Base-by-base conservation (phyloP, 2,113 vertebrate genomes). In the Grammomys dolichurus region DNA sequence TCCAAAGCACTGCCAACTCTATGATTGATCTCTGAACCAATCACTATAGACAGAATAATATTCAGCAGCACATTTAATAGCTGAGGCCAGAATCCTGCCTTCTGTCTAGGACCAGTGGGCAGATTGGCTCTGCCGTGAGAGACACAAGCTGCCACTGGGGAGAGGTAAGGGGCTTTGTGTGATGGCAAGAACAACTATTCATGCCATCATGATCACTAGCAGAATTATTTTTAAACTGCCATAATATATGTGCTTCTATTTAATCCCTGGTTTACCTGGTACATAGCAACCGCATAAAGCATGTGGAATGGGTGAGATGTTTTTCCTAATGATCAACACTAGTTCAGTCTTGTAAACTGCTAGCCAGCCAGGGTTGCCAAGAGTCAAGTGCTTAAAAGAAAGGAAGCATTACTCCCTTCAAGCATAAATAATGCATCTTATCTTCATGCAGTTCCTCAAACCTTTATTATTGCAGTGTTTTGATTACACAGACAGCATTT, bases 381-480 rank as follows among this genome's bases (percentile, higher is more conserved):
- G 80, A 88, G 10, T 56, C 69, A 87, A 75, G 63, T 56, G 26
- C 67, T 17, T 36, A 40, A 87, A 76, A 78, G 26, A 31, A 93
- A 82, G 88, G 31, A 86, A 67, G 76, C 43, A 54, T 40, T 46
- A 26, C 33, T 90, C 63, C 80, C 65, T 92, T 56, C 48, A 69
- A 76, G 28, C 78, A 93, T 90, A 65, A 91, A 70, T 67, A 93
- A 93, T 88, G 11, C 46, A 87, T 84, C 13, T 11, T 19, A 63
- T 78, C 82, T 69, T 89, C 87, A 94, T 91, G 77, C n/a, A 54
- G n/a, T 22, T 87, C 87, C 92, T 78, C 56, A 58, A 56, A 54
- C 80, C 82, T 96, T 95, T 93, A 48, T 87, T 72, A 63, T 82
- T 58, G 80, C 22, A 26, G 33, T 65, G 72, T 86, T 97, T 91